phyloP scores from a whole-genome alignment of 2,888 invertebrate genomes.

The Entomobrya multifasciata region DNA sequence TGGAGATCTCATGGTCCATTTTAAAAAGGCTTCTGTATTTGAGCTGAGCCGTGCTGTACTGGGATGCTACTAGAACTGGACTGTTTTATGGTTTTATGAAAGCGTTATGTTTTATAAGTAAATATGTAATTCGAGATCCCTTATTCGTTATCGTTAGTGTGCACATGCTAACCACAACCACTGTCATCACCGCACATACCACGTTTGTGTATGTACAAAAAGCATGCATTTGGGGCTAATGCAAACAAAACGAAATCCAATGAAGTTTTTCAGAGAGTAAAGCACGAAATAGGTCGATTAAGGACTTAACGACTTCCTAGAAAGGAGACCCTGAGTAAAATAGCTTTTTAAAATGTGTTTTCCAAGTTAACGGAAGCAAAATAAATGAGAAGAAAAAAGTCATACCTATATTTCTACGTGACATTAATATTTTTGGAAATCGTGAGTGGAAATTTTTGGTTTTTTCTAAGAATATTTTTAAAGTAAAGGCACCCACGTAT shows the following conservation, averaged over 20 bases:
- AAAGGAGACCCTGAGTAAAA: slow-evolving; percentile 48
- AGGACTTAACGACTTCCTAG: slow-evolving; percentile 62
- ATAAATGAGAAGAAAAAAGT: slow-evolving; percentile 33
- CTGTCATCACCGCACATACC: slow-evolving; percentile 18
- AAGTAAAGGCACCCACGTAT: not conserved
- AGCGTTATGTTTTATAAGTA: not conserved
- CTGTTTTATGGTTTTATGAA: slow-evolving; percentile 31
- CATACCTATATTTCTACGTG: too few relatives aligned
- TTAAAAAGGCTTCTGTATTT: slow-evolving; percentile 59
- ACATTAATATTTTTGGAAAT: too few relatives aligned
- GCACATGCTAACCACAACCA: not conserved
- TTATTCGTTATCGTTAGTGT: not conserved
- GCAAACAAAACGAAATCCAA: slow-evolving; percentile 21
- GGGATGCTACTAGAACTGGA: slow-evolving; percentile 16
- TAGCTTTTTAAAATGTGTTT: slow-evolving; percentile 19
- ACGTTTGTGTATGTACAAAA: too few relatives aligned
- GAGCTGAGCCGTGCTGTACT: too few relatives aligned
- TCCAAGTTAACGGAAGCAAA: not conserved
- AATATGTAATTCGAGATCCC: not conserved
- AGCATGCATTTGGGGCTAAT: too few relatives aligned
- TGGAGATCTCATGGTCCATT: slow-evolving; percentile 22
- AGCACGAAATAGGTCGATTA: slow-evolving; percentile 67
- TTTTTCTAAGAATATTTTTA: too few relatives aligned
- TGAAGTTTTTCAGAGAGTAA: slow-evolving; percentile 32
- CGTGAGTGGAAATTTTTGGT: too few relatives aligned